phyloP scores from a whole-genome alignment of 2,797 vertebrate species.

The Crotalus adamanteus region DNA sequence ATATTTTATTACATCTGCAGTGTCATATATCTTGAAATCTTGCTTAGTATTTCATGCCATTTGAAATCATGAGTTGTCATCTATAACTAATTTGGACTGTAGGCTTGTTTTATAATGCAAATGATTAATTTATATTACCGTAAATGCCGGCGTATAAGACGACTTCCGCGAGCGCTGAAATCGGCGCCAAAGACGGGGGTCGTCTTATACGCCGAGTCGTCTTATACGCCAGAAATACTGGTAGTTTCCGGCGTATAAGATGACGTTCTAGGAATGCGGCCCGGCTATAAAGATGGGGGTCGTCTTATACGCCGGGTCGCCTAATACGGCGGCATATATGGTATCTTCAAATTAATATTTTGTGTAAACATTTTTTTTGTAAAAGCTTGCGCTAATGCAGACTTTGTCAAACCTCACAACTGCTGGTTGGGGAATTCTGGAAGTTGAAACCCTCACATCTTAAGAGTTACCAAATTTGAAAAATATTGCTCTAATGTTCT shows the following conservation, averaged over 20 bases:
- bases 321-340: too few relatives aligned
- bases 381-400: not conserved
- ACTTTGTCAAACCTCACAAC: not conserved
- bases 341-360: not conserved
- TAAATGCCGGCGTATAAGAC: too few relatives aligned
- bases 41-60: not conserved
- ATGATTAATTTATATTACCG: not conserved
- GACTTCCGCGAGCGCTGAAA: too few relatives aligned
- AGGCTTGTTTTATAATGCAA: not conserved
- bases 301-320: too few relatives aligned
- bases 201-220: too few relatives aligned
- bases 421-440: not conserved
- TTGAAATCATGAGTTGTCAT: not conserved
- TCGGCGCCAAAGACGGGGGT: too few relatives aligned
- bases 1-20: not conserved
- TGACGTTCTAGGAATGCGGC: too few relatives aligned
- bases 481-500: not conserved
- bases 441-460: not conserved
- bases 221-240: too few relatives aligned
- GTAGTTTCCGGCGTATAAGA: too few relatives aligned
- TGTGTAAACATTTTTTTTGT: not conserved
- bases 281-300: too few relatives aligned
- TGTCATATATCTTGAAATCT: not conserved
- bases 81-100: not conserved
- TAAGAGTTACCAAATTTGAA: not conserved